Conservation (phyloP, 1,140 invertebrate genomes). For the Nephotettix cincticeps region DNA sequence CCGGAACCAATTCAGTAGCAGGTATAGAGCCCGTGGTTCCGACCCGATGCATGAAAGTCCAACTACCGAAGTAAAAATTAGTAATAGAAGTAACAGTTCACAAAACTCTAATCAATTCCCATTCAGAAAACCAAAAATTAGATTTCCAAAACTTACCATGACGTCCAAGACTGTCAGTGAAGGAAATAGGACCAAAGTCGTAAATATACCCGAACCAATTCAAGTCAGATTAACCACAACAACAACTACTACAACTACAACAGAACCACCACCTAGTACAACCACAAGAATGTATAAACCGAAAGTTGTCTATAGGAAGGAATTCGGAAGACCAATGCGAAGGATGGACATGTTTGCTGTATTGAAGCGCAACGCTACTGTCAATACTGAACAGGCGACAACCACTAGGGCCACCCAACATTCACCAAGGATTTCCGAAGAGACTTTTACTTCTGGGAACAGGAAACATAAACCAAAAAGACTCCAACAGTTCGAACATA, state of each 20-base stretch:
- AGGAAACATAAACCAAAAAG: conserved; percentile 26
- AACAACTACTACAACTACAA: conserved; percentile 32
- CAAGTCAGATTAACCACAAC: not conserved
- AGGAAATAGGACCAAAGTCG: not conserved
- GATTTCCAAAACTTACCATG: conserved; percentile 29
- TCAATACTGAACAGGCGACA: conserved; percentile 5
- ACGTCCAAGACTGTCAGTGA: conserved; percentile 11
- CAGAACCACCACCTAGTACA: conserved; percentile 24
- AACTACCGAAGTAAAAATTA: not conserved
- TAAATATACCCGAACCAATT: not conserved
- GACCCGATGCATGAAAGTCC: not conserved
- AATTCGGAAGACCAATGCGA: conserved; percentile 8
- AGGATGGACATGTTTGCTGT: conserved; percentile 32
- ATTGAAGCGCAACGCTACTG: not conserved
- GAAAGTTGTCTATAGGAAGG: conserved; percentile 32
- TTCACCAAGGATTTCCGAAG: not conserved
- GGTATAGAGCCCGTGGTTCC: conserved; percentile 2
- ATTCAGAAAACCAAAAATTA: conserved; percentile 30
- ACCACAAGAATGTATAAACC: conserved; percentile 36
- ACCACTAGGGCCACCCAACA: not conserved
- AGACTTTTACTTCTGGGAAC: not conserved
- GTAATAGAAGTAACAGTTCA: not conserved
- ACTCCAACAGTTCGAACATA: conserved; percentile 26
- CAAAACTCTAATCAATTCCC: not conserved
- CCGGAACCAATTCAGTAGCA: conserved; percentile 24